Conservation (phyloP, 2,113 vertebrate species). For the Panthera leo region DNA sequence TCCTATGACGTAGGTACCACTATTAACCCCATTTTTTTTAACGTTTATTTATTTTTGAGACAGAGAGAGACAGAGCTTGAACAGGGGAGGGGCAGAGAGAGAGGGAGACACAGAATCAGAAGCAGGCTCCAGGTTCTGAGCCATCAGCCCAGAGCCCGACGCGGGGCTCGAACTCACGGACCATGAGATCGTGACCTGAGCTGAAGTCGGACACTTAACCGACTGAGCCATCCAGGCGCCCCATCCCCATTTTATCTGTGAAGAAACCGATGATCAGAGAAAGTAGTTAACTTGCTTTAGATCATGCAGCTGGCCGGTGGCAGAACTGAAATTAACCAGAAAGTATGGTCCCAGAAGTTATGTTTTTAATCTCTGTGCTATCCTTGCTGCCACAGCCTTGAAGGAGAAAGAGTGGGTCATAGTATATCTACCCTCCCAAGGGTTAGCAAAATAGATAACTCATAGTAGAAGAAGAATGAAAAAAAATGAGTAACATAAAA, state of each 20-base stretch:
- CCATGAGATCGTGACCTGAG: no score
- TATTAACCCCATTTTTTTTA: background rate
- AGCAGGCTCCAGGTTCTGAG: no score
- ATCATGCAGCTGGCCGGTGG: background rate
- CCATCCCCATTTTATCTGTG: background rate
- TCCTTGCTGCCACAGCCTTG: background rate
- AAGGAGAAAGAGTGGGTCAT: background rate
- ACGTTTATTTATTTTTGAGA: no score
- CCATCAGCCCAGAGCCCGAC: no score
- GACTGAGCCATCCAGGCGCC: no score
- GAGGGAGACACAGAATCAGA: no score
- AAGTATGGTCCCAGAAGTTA: background rate
- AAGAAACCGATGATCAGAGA: background rate
- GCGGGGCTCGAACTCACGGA: no score
- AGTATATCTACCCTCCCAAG: background rate
- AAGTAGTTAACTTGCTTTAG: background rate
- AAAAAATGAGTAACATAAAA: background rate
- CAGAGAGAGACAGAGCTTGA: no score
- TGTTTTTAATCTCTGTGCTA: background rate
- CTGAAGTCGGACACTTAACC: no score
- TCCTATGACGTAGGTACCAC: background rate
- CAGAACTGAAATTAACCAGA: background rate
- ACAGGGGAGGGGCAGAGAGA: no score
- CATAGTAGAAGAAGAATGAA: background rate
- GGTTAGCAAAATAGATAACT: background rate